Evolutionary conservation across 2,113 vertebrate species (phyloP).

Genomic region (Notechis scutatus): DNA sequence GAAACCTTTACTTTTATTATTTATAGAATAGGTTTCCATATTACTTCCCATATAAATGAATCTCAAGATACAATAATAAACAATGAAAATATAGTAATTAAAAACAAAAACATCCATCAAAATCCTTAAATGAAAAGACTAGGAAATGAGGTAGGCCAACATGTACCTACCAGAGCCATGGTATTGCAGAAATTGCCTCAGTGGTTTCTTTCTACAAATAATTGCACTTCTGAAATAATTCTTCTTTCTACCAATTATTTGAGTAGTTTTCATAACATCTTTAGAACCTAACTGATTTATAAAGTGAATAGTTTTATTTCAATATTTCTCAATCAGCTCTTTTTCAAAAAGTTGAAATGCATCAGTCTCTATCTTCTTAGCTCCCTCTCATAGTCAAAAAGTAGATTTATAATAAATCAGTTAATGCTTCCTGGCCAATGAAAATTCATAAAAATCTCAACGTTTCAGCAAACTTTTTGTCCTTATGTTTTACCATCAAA

Average conservation of each 20-base stretch:
- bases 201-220: neutral
- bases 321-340: neutral
- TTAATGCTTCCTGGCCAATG: neutral
- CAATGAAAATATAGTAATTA: neutral
- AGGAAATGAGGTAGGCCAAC: neutral
- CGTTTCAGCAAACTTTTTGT: neutral
- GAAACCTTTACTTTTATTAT: neutral
- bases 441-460: neutral
- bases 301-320: neutral
- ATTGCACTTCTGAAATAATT: neutral
- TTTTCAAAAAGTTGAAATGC: neutral
- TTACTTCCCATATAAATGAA: neutral
- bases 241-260: neutral
- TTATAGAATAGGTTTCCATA: neutral
- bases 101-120: neutral
- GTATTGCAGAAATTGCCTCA: neutral
- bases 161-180: neutral
- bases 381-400: neutral
- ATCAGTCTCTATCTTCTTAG: neutral
- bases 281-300: neutral
- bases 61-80: neutral
- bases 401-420: neutral
- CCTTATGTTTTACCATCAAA: neutral
- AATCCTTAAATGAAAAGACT: neutral
- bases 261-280: neutral